These are phyloP conservation scores for Xestobium rufovillosum DNA, from an alignment of 2,888 invertebrate genomes.

Conservation along the genomic window DNA sequence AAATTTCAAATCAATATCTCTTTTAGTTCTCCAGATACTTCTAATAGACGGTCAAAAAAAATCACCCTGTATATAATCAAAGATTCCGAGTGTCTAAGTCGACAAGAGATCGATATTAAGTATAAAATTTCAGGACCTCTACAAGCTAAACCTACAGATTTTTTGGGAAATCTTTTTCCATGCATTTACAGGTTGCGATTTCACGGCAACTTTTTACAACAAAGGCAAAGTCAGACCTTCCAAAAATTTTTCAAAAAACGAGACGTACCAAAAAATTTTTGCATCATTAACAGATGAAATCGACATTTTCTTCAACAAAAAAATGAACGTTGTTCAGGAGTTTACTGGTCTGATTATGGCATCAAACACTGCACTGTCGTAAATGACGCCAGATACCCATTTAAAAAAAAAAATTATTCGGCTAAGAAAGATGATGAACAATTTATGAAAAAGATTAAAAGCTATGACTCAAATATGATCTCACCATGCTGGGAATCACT, in stretches of 20 bases:
- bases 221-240: conserved; percentile 31
- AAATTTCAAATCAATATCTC: no score
- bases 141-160: background rate
- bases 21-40: no score
- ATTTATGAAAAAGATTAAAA: no score
- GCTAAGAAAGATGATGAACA: conserved; percentile 27
- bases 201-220: conserved; percentile 28
- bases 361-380: conserved; percentile 27
- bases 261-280: conserved; percentile 29
- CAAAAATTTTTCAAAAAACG: conserved; percentile 28
- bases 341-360: conserved; percentile 31
- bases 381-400: conserved; percentile 30
- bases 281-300: conserved; percentile 29
- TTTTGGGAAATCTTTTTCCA: conserved; percentile 24
- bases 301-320: conserved; percentile 28
- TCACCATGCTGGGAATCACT: no score
- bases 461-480: no score
- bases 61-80: no score
- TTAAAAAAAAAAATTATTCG: conserved; percentile 29
- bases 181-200: conserved; percentile 32
- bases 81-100: conserved; percentile 27
- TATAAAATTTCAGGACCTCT: conserved; percentile 29
- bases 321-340: conserved; percentile 31
- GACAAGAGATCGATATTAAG: conserved; percentile 24
- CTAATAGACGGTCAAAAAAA: no score